phyloP scores from a whole-genome alignment of 1,140 invertebrate species.

The Lanistes nyassanus region DNA sequence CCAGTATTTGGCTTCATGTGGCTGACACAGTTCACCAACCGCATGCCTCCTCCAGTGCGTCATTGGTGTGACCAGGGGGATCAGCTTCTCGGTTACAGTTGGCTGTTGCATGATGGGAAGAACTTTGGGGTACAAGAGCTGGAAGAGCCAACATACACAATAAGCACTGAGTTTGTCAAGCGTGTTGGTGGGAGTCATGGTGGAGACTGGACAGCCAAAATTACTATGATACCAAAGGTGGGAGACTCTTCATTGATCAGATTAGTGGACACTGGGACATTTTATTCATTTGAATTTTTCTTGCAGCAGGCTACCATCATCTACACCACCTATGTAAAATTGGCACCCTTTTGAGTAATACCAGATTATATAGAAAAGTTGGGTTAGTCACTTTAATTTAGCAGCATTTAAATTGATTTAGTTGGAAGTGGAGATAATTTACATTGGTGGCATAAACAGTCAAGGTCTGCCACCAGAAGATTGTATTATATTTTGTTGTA shows the following conservation, averaged over 20 bases:
- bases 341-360: too few relatives aligned
- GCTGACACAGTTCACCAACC: slow-evolving; percentile 76
- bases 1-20: slow-evolving; percentile 94
- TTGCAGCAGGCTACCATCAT: too few relatives aligned
- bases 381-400: too few relatives aligned
- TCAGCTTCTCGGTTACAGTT: slow-evolving; percentile 82
- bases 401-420: too few relatives aligned
- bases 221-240: slow-evolving; percentile 77
- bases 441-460: too few relatives aligned
- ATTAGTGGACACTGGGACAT: background rate
- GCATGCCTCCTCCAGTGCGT: slow-evolving; percentile 69
- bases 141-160: slow-evolving; percentile 78
- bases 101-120: slow-evolving; percentile 91
- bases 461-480: too few relatives aligned
- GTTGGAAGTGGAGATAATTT: too few relatives aligned
- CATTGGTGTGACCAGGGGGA: slow-evolving; percentile 96
- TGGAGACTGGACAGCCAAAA: slow-evolving; percentile 92
- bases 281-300: too few relatives aligned
- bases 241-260: slow-evolving; percentile 2
- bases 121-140: slow-evolving; percentile 94
- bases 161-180: slow-evolving; percentile 92
- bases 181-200: slow-evolving; percentile 80
- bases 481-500: too few relatives aligned
- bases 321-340: too few relatives aligned
- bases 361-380: too few relatives aligned